Base-by-base conservation (phyloP, 1,140 invertebrate genomes). In the Cotesia glomerata region DNA sequence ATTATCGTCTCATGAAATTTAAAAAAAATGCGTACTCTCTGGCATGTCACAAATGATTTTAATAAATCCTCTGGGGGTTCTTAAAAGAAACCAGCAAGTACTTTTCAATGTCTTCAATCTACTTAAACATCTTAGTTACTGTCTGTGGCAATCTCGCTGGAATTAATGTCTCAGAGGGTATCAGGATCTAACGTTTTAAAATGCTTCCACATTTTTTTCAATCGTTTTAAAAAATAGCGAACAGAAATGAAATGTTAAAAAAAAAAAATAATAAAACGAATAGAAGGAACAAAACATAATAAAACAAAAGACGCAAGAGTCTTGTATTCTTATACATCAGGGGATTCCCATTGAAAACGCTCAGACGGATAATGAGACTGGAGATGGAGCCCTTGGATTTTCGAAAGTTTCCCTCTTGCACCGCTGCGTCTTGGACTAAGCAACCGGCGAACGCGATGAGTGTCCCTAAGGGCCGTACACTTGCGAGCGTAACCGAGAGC, bases 401-500 rank as follows among this genome's bases (percentile, higher is more conserved):
- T 67, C 32, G 26, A 67, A 67, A 67, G 49, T 67, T 67, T 49
- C 65, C 65, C 65, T 67, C 16, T 54, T 18, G 16, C 65, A n/a
- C 63, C 49, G 45, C 13, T 67, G 18, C 49, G 65, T 67, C 65
- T 67, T 67, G 49, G 35, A 49, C 56, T 1, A 26, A 26, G 64
- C 35, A 11, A 45, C 39, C 39, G 13, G 64, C 45, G 54, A 69
- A 69, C 69, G 71, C 73, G 77, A 78, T 75, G 77, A 39, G 64
- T 77, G 76, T 67, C 62, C 75, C 74, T 59, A 73, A 79, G 77
- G 76, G 76, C 68, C 75, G 74, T 77, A 76, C 73, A 76, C 77
- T 77, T 70, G 67, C 61, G 76, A 64, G 71, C 71, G 64, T 70
- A 61, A 68, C 71, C 56, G 18, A 58, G 18, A 58, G 56, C 18